Percentiles rank a stretch among this genome's conserved stretches.
Evolutionary conservation across 2,113 vertebrate genomes (phyloP).

Genomic region (Tychaedon coryphoeus): DNA sequence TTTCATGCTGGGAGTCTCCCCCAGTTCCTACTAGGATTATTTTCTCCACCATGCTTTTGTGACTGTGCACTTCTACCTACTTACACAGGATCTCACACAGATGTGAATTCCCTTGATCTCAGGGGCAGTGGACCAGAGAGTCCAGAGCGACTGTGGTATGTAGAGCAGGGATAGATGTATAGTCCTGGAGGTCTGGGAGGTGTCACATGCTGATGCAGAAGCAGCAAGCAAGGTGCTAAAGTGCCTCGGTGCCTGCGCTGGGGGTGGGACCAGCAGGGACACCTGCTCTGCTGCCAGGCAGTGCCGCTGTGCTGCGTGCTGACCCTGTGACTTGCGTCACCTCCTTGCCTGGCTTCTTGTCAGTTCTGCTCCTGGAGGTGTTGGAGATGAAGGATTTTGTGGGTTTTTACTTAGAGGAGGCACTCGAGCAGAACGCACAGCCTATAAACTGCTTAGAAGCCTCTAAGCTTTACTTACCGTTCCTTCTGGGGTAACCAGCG

Average conservation of each 20-base stretch:
- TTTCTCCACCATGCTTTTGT: not conserved
- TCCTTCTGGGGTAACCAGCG: constrained; percentile 30
- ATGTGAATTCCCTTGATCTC: not conserved
- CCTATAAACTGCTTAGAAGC: constrained; percentile 38
- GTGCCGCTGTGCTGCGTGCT: not conserved
- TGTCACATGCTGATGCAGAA: not conserved
- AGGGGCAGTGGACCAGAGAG: not conserved
- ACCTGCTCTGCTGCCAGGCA: not conserved
- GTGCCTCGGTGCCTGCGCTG: accelerated
- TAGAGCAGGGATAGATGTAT: accelerated
- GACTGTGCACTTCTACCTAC: not conserved
- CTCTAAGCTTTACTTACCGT: constrained; percentile 34
- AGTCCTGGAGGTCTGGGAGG: not conserved
- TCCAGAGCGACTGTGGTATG: not conserved
- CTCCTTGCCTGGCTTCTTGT: not conserved
- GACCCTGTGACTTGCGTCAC: not conserved
- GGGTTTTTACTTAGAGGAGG: not conserved
- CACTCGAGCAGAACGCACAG: not conserved
- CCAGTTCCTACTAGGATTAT: not conserved
- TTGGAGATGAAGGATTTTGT: not conserved
- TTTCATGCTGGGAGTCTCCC: not conserved
- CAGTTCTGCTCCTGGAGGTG: not conserved
- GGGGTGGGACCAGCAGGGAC: not conserved
- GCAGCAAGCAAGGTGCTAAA: not conserved
- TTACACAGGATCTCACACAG: not conserved